Percentiles rank a stretch among this genome's conserved stretches.
Conservation (phyloP, 2,797 vertebrate genomes). For the Cynodonichthys magdalenae region DNA sequence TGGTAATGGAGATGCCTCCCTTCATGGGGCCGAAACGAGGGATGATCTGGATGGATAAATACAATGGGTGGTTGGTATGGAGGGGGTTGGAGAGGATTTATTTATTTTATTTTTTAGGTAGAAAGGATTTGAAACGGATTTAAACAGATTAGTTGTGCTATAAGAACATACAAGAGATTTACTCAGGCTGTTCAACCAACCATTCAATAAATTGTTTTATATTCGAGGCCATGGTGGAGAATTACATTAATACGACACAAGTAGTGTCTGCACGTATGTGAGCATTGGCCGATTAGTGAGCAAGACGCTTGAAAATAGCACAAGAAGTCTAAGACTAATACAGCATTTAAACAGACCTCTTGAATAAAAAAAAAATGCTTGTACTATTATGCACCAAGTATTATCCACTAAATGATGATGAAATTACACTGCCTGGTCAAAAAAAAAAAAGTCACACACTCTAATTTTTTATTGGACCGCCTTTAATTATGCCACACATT, state of each 20-base stretch:
- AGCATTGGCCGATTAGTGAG: not conserved
- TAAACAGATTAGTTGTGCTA: constrained; percentile 45
- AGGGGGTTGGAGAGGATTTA: not conserved
- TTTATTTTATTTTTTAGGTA: not conserved
- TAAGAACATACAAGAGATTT: constrained; percentile 42
- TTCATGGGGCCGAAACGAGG: constrained; percentile 87
- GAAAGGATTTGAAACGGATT: constrained; percentile 50
- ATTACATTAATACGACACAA: constrained; percentile 15
- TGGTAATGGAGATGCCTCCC: constrained; percentile 92
- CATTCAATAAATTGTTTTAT: constrained; percentile 35
- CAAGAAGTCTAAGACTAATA: not conserved
- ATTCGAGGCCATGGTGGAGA: constrained; percentile 26
- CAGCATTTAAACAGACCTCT: not conserved
- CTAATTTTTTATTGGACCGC: too few relatives aligned
- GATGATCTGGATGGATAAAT: constrained; percentile 83
- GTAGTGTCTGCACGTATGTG: constrained; percentile 11
- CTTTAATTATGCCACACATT: too few relatives aligned
- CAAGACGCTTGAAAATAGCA: too few relatives aligned
- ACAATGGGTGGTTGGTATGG: not conserved
- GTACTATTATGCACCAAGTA: too few relatives aligned
- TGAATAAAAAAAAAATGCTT: too few relatives aligned
- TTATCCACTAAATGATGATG: too few relatives aligned
- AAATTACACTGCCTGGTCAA: too few relatives aligned
- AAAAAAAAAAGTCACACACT: too few relatives aligned
- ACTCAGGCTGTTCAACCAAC: constrained; percentile 39